These are phyloP conservation scores for Cantharis rustica DNA, from an alignment of 2,888 invertebrate genomes.

Conservation along the genomic window DNA sequence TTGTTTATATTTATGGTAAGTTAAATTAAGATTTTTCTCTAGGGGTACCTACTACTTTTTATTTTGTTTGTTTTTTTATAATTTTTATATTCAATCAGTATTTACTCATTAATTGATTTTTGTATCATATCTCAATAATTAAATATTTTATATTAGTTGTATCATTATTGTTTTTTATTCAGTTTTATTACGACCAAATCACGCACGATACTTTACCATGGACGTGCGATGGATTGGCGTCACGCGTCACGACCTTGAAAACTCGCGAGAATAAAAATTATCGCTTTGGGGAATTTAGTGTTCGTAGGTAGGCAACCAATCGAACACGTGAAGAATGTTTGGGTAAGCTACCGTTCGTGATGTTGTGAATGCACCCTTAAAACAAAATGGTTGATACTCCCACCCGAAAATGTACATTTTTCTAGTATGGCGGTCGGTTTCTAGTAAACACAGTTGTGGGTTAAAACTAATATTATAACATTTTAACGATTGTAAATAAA, in stretches of 20 bases:
- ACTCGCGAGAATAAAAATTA: neutral
- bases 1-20: neutral
- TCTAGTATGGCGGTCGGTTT: constrained; percentile 57
- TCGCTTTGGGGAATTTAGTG: neutral
- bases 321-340: neutral
- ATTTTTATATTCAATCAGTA: constrained; percentile 1
- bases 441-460: constrained; percentile 53
- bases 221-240: neutral
- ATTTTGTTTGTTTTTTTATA: neutral
- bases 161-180: neutral
- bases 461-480: constrained; percentile 29
- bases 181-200: neutral
- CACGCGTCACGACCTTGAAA: neutral
- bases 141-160: neutral
- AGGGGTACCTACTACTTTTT: neutral
- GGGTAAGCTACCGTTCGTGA: neutral
- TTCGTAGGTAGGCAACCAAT: constrained; percentile 7
- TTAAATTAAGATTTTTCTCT: neutral
- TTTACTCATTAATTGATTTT: neutral
- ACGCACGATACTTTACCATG: neutral
- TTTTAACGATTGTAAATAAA: constrained; percentile 27
- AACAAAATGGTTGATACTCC: constrained; percentile 39
- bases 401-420: constrained; percentile 47
- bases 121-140: neutral
- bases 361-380: constrained; percentile 23